phyloP scores from a whole-genome alignment of 1,140 invertebrate species.

The Cepaea nemoralis region DNA sequence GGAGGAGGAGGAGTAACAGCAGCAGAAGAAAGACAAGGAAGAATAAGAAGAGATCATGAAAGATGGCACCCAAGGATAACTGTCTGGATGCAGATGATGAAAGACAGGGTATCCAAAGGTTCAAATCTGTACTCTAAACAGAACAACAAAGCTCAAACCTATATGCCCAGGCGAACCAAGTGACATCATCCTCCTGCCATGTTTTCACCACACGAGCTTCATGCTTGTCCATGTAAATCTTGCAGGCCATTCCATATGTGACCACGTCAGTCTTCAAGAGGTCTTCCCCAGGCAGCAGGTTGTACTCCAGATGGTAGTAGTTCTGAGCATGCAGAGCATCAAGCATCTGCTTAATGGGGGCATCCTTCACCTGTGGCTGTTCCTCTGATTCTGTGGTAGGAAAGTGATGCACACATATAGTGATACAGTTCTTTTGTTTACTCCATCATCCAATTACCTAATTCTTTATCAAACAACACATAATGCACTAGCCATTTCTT shows the following conservation, averaged over 20 bases:
- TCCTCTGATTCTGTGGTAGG: constrained; percentile 59
- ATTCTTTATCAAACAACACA: too few species aligned
- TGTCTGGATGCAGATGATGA: too few species aligned
- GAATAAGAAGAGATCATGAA: too few species aligned
- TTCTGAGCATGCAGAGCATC: constrained; percentile 66
- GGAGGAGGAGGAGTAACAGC: too few species aligned
- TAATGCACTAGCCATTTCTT: too few species aligned
- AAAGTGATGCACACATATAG: background rate
- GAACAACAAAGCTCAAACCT: constrained; percentile 50
- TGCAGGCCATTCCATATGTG: constrained; percentile 67
- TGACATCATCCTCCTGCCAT: constrained; percentile 68
- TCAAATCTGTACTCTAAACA: too few species aligned
- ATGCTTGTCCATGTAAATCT: constrained; percentile 67
- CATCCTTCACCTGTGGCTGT: constrained; percentile 57
- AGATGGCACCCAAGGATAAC: too few species aligned
- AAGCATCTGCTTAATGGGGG: constrained; percentile 62
- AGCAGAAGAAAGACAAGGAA: too few species aligned
- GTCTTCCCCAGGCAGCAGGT: constrained; percentile 63
- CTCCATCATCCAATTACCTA: too few species aligned
- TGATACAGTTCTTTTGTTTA: background rate
- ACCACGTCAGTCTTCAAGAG: constrained; percentile 68
- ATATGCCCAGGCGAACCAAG: constrained; percentile 70
- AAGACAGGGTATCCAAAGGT: background rate
- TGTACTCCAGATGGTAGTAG: constrained; percentile 70
- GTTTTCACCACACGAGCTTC: constrained; percentile 66